Evolutionary conservation across 2,888 invertebrate species (phyloP), one percentile per base, ranked within the genome.

Genomic region (Lottia scabra): DNA sequence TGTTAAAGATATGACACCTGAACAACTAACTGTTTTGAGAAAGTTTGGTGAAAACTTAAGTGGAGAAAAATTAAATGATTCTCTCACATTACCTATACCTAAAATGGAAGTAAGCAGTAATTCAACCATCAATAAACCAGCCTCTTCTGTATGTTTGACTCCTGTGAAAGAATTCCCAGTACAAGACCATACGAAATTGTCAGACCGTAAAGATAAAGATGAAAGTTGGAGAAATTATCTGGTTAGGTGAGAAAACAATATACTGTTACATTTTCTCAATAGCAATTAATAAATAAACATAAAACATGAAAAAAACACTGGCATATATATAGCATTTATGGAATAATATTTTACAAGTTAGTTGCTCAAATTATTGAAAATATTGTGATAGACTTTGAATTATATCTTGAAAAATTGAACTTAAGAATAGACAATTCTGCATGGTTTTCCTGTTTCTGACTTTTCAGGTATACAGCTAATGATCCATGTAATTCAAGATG

Each of bases 201-300:
- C 23, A 56, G 56, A 56, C 2, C 56, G 56, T 23, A 27, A 82
- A 62, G 87, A 87, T 79, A 88, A 89, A 75, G 92, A 92, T 78
- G 92, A 92, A 76, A 90, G 91, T 46, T 92, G 92, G 92, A 90
- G 91, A 82, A 92, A 91, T 76, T 92, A 92, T 81, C 90, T 92
- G 68, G 91, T 91, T 72, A 91, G 91, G 89, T 91, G 38, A 38
- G 38, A 38, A 38, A 38, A 10, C 38, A 38, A 6, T 15, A 45
- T 12, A 46, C 48, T 12, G 44, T n/a, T 43, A 6, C 38, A 15
- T 68, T 45, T 43, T 38, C 26, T 69, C 4, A 44, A 27, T 63
- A 68, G 30, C 38, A 38, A n/a, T n/a, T n/a, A n/a, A n/a, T n/a
- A n/a, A n/a, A n/a, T n/a, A n/a, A n/a, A n/a, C n/a, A n/a, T n/a